phyloP scores from a whole-genome alignment of 2,113 vertebrate species.

The Zapus hudsonius region DNA sequence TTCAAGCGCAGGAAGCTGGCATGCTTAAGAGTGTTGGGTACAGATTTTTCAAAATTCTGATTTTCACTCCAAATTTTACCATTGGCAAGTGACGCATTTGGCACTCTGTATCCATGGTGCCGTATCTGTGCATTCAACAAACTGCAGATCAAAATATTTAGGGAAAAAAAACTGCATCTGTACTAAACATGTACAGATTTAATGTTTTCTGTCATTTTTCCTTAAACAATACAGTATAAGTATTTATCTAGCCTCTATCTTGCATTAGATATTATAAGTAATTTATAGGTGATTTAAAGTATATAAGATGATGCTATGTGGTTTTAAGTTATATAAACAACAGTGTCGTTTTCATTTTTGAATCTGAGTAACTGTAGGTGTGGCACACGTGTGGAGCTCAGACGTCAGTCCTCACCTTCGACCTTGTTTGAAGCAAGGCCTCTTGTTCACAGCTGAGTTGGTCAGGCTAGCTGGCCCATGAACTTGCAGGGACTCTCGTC shows the following conservation, averaged over 20 bases:
- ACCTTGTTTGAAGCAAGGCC: too few relatives aligned
- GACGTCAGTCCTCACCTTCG: too few relatives aligned
- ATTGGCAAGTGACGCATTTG: neutral
- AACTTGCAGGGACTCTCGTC: too few relatives aligned
- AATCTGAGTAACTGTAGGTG: too few relatives aligned
- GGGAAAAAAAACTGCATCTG: neutral
- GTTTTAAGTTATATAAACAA: too few relatives aligned
- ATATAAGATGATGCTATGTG: neutral
- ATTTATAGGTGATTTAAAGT: neutral
- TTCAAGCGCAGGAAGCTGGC: neutral
- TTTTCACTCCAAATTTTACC: neutral
- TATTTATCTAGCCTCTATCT: neutral
- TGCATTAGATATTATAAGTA: neutral
- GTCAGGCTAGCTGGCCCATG: too few relatives aligned
- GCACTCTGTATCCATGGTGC: too few relatives aligned
- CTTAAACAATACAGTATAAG: neutral
- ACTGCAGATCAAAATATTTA: neutral
- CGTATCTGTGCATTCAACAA: neutral
- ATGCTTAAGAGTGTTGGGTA: neutral
- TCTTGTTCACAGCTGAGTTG: too few relatives aligned
- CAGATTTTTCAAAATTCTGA: neutral
- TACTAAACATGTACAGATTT: neutral
- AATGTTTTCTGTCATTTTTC: neutral
- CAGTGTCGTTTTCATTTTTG: too few relatives aligned
- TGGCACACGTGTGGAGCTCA: too few relatives aligned